Base-by-base conservation (phyloP, 2,888 invertebrate genomes). In the Penaeus monodon region DNA sequence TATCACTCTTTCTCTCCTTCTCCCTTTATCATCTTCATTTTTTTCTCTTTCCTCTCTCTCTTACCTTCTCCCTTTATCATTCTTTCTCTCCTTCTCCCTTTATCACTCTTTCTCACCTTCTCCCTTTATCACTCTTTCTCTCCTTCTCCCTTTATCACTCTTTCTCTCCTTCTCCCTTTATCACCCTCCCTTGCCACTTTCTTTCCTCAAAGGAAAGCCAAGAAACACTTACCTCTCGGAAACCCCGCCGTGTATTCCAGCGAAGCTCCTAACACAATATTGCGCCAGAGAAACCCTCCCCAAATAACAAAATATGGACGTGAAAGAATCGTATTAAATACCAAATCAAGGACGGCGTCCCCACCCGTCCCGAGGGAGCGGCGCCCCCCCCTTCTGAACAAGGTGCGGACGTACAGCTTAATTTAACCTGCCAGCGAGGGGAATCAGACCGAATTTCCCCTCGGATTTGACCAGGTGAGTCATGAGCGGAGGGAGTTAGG, bases 341-440 rank as follows among this genome's bases (percentile, higher is more conserved):
- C 65, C 83, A 76, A 83, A 83, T 76, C 76, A 74, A 65, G 24
- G 27, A 20, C 24, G 70, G 68, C 70, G 65, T 63, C 24, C 66
- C 24, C 14, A 33, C 27, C 33, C 33, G 79, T 38, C 79, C 78
- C 85, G 3, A 38, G 79, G 85, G 79, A 63, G n/a, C 63, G 3
- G 68, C 57, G 73, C 78, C 79, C 78, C 77, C 79, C 73, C 29
- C 33, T 33, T 38, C 79, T 24, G 64, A 79, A 79, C 79, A 79
- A 85, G 85, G 85, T 85, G 85, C 85, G 78, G 85, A 85, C 85
- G 70, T 57, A 68, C 68, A 74, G 78, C 85, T 85, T 85, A 85
- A 85, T 85, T 73, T 85, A 78, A 79, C 70, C 85, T 85, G 85
- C 78, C 85, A 85, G 85, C 79, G 64, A 85, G 85, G 85, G 85